Evolutionary conservation across 1,140 invertebrate genomes (phyloP).

Genomic region (Bathynomus jamesi): DNA sequence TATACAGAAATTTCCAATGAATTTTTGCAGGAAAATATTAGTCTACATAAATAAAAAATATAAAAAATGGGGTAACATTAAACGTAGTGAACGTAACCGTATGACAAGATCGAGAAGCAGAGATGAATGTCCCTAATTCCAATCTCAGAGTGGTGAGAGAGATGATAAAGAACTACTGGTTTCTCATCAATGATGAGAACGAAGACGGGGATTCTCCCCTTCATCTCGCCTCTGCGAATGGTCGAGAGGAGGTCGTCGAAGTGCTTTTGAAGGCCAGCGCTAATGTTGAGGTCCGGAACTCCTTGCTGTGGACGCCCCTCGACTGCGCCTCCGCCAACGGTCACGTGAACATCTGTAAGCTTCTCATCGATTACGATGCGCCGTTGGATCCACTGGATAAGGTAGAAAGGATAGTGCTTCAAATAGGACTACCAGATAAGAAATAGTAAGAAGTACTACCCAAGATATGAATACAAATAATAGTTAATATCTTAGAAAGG

Average conservation of each 20-base stretch:
- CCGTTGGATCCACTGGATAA: constrained; percentile 38
- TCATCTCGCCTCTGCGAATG: constrained; percentile 43
- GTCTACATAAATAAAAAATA: too few relatives aligned
- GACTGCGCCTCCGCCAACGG: constrained; percentile 49
- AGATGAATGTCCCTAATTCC: background rate
- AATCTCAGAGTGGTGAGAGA: constrained; percentile 42
- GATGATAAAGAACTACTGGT: constrained; percentile 42
- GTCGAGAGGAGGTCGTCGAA: constrained; percentile 43
- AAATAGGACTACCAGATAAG: too few relatives aligned
- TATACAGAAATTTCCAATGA: too few relatives aligned
- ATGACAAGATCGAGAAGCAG: too few relatives aligned
- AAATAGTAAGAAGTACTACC: too few relatives aligned
- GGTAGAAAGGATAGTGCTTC: constrained; percentile 8
- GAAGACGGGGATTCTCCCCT: constrained; percentile 45
- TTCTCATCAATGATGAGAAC: constrained; percentile 43
- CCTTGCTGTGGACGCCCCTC: constrained; percentile 47
- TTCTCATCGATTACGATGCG: constrained; percentile 43
- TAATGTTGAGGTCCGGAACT: constrained; percentile 47
- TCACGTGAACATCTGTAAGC: constrained; percentile 42
- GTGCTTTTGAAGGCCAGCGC: constrained; percentile 45
- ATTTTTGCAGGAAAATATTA: too few relatives aligned
- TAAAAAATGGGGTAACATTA: too few relatives aligned
- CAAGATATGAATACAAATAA: too few relatives aligned
- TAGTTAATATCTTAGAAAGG: too few relatives aligned
- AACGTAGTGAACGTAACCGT: too few relatives aligned